Conservation (phyloP, 2,888 invertebrate genomes). For the Cynaeus angustus region DNA sequence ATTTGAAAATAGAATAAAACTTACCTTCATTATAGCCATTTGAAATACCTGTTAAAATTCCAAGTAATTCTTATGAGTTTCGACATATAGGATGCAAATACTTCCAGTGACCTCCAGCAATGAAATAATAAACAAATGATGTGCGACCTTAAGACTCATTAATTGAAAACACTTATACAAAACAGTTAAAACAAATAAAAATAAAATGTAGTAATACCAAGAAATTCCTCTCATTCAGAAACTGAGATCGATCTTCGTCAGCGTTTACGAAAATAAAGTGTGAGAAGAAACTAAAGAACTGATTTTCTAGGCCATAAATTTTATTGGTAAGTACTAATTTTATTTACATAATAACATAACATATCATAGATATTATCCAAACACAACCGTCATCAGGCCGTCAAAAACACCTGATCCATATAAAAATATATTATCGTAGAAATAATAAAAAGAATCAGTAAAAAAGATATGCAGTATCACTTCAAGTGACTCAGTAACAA, state of each 20-base stretch:
- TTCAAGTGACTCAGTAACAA: conserved; percentile 55
- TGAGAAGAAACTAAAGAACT: not conserved
- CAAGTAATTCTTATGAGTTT: not conserved
- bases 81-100: not conserved
- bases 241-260: too few relatives aligned
- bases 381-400: conserved; percentile 64
- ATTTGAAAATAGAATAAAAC: not conserved
- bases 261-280: too few relatives aligned
- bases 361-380: conserved; percentile 66
- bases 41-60: too few relatives aligned
- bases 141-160: conserved; percentile 10
- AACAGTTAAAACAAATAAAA: conserved; percentile 26
- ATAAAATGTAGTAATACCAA: not conserved
- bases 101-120: conserved; percentile 17
- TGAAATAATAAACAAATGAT: conserved; percentile 19
- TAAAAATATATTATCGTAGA: conserved; percentile 67
- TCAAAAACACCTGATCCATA: conserved; percentile 60
- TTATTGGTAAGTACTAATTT: conserved; percentile 65
- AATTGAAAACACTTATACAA: conserved; percentile 20
- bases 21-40: too few relatives aligned
- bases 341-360: conserved; percentile 68
- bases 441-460: conserved; percentile 55
- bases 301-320: conserved; percentile 63
- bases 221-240: too few relatives aligned
- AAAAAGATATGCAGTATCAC: conserved; percentile 65